phyloP scores from a whole-genome alignment of 1,140 invertebrate species.

The Sinella curviseta region DNA sequence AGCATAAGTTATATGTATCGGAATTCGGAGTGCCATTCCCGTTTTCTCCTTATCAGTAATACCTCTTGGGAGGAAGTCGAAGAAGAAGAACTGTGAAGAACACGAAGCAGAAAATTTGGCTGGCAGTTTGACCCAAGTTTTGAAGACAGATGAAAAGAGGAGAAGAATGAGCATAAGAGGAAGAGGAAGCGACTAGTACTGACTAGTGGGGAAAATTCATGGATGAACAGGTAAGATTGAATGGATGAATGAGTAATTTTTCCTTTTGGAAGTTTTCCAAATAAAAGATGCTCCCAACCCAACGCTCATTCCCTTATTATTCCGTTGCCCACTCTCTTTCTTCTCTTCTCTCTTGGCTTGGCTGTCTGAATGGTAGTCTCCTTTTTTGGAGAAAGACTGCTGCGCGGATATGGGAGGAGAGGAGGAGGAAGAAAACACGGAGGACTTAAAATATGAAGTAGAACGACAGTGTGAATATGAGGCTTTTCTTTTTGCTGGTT shows the following conservation, averaged over 20 bases:
- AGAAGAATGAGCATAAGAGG: not conserved
- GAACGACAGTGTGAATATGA: no score
- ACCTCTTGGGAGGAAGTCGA: no score
- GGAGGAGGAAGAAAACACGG: no score
- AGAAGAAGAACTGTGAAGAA: no score
- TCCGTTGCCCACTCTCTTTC: not conserved
- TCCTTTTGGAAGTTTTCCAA: not conserved
- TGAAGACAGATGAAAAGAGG: no score
- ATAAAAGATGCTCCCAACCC: not conserved
- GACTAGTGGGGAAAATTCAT: not conserved
- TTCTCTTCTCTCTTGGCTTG: not conserved
- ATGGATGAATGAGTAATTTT: slow-evolving; percentile 8
- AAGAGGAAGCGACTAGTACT: not conserved
- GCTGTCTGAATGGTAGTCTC: not conserved
- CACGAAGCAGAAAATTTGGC: no score
- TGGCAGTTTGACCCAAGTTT: no score
- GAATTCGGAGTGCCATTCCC: no score
- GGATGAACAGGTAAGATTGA: not conserved
- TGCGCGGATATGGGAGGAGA: not conserved
- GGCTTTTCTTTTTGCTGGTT: not conserved
- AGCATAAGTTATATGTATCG: no score
- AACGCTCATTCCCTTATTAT: not conserved
- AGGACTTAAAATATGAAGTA: no score
- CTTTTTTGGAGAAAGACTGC: not conserved
- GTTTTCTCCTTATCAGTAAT: no score